A percentile compares a stretch with the other conserved stretches of the same genome.
These are phyloP conservation scores for Pygoscelis antarcticus DNA, from an alignment of 2,113 vertebrate species.

Conservation along the genomic window DNA sequence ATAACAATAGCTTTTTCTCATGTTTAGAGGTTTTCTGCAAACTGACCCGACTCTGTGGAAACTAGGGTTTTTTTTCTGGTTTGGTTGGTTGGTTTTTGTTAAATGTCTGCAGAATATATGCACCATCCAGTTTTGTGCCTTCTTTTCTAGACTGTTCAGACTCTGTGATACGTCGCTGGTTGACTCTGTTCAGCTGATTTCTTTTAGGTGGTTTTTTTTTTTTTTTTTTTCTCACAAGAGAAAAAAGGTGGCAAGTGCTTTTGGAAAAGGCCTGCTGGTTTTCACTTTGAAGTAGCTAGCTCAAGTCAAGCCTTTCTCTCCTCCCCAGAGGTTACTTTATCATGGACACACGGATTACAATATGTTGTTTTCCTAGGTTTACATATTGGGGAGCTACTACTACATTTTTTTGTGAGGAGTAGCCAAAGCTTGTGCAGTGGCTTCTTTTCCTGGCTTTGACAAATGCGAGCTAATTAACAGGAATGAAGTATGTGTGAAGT, in stretches of 20 bases:
- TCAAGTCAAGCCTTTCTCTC: background rate
- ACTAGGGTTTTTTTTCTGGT: background rate
- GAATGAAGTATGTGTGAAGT: background rate
- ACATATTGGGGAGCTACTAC: background rate
- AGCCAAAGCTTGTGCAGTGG: background rate
- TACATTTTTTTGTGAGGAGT: background rate
- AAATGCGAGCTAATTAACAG: background rate
- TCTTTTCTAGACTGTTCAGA: background rate
- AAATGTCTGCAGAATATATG: background rate
- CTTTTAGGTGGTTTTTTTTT: background rate
- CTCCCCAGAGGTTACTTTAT: background rate
- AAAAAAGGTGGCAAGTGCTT: background rate
- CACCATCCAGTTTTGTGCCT: background rate
- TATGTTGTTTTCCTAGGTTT: background rate
- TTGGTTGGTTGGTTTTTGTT: background rate
- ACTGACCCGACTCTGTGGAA: background rate
- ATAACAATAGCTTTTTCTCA: background rate
- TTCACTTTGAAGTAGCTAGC: background rate
- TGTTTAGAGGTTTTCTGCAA: background rate
- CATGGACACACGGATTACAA: fast-evolving
- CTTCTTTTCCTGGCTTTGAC: background rate
- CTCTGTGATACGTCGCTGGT: background rate
- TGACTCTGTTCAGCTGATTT: background rate
- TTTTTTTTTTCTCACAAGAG: background rate
- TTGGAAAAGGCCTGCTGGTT: background rate